phyloP scores from a whole-genome alignment of 2,797 vertebrate genomes.

The Gymnocypris eckloni region DNA sequence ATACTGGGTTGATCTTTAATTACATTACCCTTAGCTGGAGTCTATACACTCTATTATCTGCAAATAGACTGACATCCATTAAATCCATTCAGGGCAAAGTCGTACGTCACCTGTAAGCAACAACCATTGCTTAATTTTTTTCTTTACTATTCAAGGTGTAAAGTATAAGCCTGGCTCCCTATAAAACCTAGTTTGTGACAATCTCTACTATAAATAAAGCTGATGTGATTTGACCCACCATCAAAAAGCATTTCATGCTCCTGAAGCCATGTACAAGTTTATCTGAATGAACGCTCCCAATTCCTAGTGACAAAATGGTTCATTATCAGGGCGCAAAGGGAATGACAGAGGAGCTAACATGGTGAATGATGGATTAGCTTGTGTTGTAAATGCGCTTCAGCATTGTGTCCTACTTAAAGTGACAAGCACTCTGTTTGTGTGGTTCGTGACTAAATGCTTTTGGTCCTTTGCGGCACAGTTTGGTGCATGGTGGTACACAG shows the following conservation, averaged over 20 bases:
- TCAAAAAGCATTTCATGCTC: slow-evolving; percentile 69
- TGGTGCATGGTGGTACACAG: slow-evolving; percentile 40
- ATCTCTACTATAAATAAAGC: slow-evolving; percentile 29
- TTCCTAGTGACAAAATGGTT: slow-evolving; percentile 68
- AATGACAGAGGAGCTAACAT: slow-evolving; percentile 62
- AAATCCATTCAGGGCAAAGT: background rate
- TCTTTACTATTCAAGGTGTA: background rate
- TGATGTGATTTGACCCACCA: slow-evolving; percentile 38
- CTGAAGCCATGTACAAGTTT: slow-evolving; percentile 63
- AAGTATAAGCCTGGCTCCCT: background rate
- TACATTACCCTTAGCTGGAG: background rate
- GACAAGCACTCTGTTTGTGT: slow-evolving; percentile 65
- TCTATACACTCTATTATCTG: slow-evolving; percentile 6
- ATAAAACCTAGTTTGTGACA: slow-evolving; percentile 53
- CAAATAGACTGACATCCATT: slow-evolving; percentile 15
- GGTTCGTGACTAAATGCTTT: slow-evolving; percentile 67
- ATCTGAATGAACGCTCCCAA: slow-evolving; percentile 66
- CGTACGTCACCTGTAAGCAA: background rate
- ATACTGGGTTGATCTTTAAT: slow-evolving; percentile 29
- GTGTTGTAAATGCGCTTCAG: slow-evolving; percentile 63
- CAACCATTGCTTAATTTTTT: background rate
- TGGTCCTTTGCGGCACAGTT: slow-evolving; percentile 50
- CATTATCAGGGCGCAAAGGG: slow-evolving; percentile 63
- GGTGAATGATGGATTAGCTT: slow-evolving; percentile 66
- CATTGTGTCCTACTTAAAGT: slow-evolving; percentile 67